These are phyloP conservation scores for Zosterops japonicus DNA, from an alignment of 2,113 vertebrate genomes.

Conservation along the genomic window DNA sequence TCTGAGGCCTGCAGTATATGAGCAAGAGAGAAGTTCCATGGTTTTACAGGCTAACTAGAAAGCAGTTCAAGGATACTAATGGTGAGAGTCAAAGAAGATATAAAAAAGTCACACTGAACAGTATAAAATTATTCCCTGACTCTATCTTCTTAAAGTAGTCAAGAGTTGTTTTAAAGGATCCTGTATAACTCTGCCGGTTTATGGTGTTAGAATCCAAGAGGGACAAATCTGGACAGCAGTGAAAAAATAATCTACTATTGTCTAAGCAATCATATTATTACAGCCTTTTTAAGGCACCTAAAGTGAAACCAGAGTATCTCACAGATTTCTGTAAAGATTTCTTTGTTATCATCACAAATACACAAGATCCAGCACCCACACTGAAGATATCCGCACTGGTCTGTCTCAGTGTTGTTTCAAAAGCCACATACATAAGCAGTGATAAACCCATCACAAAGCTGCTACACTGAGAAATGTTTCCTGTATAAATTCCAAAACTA, in stretches of 20 bases:
- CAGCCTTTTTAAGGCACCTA: neutral
- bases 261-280: neutral
- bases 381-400: neutral
- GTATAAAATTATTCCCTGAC: neutral
- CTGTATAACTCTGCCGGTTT: neutral
- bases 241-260: neutral
- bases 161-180: neutral
- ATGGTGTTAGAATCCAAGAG: neutral
- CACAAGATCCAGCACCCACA: neutral
- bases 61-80: neutral
- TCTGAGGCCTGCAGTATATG: neutral
- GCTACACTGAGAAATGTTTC: neutral
- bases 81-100: neutral
- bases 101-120: neutral
- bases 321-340: neutral
- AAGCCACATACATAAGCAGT: neutral
- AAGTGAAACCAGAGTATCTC: neutral
- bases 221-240: neutral
- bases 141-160: neutral
- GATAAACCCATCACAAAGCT: neutral
- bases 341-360: neutral
- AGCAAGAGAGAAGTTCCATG: neutral
- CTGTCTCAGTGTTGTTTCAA: neutral
- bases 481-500: neutral
- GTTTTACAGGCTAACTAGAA: neutral